A percentile compares a stretch with the other conserved stretches of the same genome.
phyloP scores from a whole-genome alignment of 2,113 vertebrate genomes.

The Pterocles gutturalis region DNA sequence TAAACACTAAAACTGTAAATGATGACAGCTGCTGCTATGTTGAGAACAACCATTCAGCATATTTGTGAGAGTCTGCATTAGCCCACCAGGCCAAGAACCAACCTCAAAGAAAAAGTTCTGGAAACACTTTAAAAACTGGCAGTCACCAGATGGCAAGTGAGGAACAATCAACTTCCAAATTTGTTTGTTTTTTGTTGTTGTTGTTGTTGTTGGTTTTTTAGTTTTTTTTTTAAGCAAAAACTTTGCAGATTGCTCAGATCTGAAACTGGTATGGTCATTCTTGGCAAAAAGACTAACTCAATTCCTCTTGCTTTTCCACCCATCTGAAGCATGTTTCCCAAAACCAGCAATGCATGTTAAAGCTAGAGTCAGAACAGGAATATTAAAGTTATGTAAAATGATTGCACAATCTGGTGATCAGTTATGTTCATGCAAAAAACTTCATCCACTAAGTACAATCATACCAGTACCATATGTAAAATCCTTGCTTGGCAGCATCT shows the following conservation, averaged over 20 bases:
- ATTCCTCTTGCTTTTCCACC: background rate
- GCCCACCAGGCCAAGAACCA: background rate
- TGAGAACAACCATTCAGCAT: slow-evolving; percentile 27
- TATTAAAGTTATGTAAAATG: background rate
- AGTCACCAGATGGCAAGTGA: background rate
- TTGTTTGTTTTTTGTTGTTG: background rate
- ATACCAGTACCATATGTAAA: background rate
- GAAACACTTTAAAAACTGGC: background rate
- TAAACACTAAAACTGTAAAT: background rate
- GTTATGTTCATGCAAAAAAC: background rate
- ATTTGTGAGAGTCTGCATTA: background rate
- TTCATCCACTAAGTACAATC: background rate
- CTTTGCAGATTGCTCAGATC: background rate
- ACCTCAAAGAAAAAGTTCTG: background rate
- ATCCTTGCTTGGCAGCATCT: background rate
- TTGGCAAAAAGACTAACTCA: background rate
- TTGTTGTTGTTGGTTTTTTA: background rate
- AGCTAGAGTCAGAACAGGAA: background rate
- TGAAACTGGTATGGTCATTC: background rate
- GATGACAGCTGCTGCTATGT: slow-evolving; percentile 15
- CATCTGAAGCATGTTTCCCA: background rate
- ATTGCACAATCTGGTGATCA: background rate
- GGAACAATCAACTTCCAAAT: background rate
- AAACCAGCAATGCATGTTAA: background rate
- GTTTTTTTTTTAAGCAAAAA: background rate